phyloP scores from a whole-genome alignment of 53 echinoderm and acorn worm genomes.

The Stichopus horrens region DNA sequence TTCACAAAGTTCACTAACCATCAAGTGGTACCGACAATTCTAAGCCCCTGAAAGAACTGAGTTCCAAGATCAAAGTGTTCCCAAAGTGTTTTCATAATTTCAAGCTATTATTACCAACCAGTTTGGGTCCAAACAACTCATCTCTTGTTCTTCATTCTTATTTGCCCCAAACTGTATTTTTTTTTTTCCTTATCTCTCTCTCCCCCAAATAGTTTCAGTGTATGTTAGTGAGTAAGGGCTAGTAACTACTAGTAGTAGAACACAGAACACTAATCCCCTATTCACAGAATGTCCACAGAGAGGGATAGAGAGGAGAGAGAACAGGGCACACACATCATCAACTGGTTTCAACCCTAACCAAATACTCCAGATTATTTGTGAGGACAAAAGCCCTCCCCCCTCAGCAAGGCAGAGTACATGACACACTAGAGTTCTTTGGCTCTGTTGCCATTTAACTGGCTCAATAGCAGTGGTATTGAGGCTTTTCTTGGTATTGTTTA shows the following conservation, averaged over 20 bases:
- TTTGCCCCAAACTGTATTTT: neutral
- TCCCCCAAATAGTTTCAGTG: no score
- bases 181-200: neutral
- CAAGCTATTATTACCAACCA: no score
- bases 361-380: constrained; percentile 20
- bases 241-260: neutral
- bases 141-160: no score
- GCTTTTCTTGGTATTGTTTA: constrained; percentile 25
- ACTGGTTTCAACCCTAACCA: neutral
- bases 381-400: neutral
- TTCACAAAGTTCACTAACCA: no score
- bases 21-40: no score
- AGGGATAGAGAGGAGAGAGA: neutral
- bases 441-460: constrained; percentile 1
- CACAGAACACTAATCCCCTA: neutral
- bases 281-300: neutral
- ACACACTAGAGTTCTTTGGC: constrained; percentile 7
- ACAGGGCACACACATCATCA: neutral
- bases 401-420: neutral
- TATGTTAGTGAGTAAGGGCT: no score
- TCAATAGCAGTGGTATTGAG: neutral
- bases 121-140: no score
- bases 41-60: no score
- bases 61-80: no score
- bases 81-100: no score